phyloP scores from a whole-genome alignment of 2,888 invertebrate genomes.

The Cloeon dipterum region DNA sequence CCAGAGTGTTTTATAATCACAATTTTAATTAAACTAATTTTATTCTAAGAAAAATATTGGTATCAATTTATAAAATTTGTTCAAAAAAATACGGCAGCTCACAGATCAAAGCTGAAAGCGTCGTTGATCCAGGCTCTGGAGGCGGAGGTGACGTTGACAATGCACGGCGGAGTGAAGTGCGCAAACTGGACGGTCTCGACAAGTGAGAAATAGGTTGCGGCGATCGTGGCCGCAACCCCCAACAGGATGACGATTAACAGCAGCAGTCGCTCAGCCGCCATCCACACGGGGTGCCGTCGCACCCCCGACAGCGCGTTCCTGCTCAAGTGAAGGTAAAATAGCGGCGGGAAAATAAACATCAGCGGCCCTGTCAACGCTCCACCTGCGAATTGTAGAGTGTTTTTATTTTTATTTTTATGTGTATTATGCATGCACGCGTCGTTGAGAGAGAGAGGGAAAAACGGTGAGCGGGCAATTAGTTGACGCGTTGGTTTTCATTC shows the following conservation, averaged over 20 bases:
- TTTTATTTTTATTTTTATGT: too few relatives aligned
- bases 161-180: conserved; percentile 46
- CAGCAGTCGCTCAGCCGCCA: conserved; percentile 24
- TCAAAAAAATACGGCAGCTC: too few relatives aligned
- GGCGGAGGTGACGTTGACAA: conserved; percentile 17
- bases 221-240: conserved; percentile 36
- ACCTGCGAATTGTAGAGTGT: too few relatives aligned
- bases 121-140: conserved; percentile 3
- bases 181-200: conserved; percentile 35
- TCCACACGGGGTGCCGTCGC: conserved; percentile 2
- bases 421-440: too few relatives aligned
- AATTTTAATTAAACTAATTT: too few relatives aligned
- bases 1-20: too few relatives aligned
- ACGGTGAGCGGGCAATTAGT: too few relatives aligned
- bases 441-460: too few relatives aligned
- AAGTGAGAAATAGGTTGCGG: conserved; percentile 48
- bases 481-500: too few relatives aligned
- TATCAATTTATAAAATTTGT: too few relatives aligned
- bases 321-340: conserved; percentile 47
- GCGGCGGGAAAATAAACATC: conserved; percentile 62
- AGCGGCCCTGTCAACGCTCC: conserved; percentile 63
- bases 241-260: conserved; percentile 30
- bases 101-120: not conserved
- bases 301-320: not conserved
- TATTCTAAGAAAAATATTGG: too few relatives aligned